Conservation (phyloP, 2,113 vertebrate genomes). For the Pseudorasbora parva region DNA sequence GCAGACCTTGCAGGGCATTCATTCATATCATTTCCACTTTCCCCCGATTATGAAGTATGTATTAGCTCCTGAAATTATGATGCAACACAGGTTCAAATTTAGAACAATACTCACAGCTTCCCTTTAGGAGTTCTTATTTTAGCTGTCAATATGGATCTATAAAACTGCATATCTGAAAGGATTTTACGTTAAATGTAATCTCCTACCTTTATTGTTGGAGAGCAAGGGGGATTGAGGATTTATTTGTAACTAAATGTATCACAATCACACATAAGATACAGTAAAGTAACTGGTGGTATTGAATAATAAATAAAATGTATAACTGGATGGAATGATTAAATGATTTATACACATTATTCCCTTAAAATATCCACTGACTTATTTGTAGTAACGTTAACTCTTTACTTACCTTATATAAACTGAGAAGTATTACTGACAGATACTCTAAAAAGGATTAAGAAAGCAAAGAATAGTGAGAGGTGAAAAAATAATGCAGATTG, state of each 20-base stretch:
- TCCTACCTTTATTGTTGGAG: neutral
- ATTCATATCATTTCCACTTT: slow-evolving; percentile 58
- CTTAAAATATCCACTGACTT: neutral
- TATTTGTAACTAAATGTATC: too few relatives aligned
- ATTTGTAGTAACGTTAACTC: neutral
- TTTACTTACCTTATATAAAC: neutral
- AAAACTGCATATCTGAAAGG: neutral
- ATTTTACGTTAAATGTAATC: neutral
- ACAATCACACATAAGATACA: neutral
- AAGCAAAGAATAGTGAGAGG: slow-evolving; percentile 29
- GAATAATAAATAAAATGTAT: neutral
- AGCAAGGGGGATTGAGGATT: too few relatives aligned
- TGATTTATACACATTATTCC: neutral
- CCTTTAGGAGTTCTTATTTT: neutral
- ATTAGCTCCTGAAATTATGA: slow-evolving; percentile 54
- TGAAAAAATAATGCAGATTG: slow-evolving; percentile 44
- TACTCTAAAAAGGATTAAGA: slow-evolving; percentile 15
- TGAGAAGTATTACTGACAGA: neutral
- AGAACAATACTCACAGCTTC: slow-evolving; percentile 52
- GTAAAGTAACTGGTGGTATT: neutral
- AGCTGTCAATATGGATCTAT: neutral
- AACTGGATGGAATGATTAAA: too few relatives aligned
- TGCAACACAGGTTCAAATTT: slow-evolving; percentile 54
- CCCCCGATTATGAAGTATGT: slow-evolving; percentile 49
- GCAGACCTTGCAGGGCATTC: slow-evolving; percentile 20